Evolutionary conservation across 2,888 invertebrate species (phyloP).

Genomic region (Parnassius orleans): DNA sequence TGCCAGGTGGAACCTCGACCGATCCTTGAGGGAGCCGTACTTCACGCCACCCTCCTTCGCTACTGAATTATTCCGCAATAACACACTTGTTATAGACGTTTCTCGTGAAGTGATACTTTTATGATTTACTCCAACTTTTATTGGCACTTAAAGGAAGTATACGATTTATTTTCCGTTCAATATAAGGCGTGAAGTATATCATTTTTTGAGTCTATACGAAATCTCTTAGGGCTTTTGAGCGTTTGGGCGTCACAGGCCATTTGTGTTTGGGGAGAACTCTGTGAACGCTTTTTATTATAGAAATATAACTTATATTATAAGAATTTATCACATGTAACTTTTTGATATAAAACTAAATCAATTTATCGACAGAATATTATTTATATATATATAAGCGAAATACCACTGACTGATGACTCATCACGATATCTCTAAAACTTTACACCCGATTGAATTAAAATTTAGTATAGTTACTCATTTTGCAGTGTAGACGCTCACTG

Average conservation of each 20-base stretch:
- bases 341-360: constrained; percentile 1
- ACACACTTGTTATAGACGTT: constrained; percentile 81
- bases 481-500: too few species aligned
- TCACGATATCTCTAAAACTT: too few species aligned
- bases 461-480: too few species aligned
- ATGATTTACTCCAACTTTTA: constrained; percentile 81
- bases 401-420: too few species aligned
- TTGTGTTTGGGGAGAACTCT: constrained; percentile 44
- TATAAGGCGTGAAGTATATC: constrained; percentile 76
- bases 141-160: constrained; percentile 81
- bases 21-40: constrained; percentile 75
- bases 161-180: constrained; percentile 79
- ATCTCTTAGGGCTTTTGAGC: constrained; percentile 56
- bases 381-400: too few species aligned
- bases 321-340: constrained; percentile 24
- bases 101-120: constrained; percentile 79
- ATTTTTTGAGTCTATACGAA: constrained; percentile 69
- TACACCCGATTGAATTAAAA: too few species aligned
- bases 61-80: constrained; percentile 80
- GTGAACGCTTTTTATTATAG: constrained; percentile 26
- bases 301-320: constrained; percentile 25
- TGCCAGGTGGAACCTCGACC: constrained; percentile 61
- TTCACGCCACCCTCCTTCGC: constrained; percentile 70
- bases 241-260: constrained; percentile 64
- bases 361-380: too few species aligned